phyloP scores from a whole-genome alignment of 1,140 invertebrate species.

The Cryptotermes secundus region DNA sequence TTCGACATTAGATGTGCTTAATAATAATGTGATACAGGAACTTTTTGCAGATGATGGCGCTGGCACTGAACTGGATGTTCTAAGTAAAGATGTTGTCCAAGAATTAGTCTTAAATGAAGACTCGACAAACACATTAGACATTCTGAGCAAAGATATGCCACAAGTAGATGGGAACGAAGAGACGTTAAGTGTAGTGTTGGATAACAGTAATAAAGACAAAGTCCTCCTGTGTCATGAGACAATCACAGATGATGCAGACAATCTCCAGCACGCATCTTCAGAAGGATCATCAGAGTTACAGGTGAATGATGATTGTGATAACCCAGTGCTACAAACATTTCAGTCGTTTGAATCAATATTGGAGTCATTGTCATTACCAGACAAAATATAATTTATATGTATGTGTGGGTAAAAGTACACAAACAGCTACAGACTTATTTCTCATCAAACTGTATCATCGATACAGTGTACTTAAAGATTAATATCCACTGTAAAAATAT shows the following conservation, averaged over 20 bases:
- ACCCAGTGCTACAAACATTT: background rate
- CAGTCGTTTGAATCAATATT: background rate
- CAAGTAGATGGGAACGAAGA: background rate
- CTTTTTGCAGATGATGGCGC: background rate
- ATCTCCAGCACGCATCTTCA: background rate
- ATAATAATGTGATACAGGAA: constrained; percentile 18
- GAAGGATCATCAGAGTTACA: background rate
- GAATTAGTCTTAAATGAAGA: background rate
- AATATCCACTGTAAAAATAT: too few relatives aligned
- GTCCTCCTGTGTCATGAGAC: background rate
- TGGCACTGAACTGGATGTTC: background rate
- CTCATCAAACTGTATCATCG: too few relatives aligned
- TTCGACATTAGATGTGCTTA: background rate
- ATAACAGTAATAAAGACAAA: background rate
- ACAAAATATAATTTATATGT: background rate
- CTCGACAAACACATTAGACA: background rate
- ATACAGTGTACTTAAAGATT: too few relatives aligned
- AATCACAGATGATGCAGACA: background rate
- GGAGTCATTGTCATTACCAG: constrained; percentile 4
- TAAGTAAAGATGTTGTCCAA: background rate
- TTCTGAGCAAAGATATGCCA: background rate
- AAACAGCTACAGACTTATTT: too few relatives aligned
- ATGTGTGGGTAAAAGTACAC: too few relatives aligned
- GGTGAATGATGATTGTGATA: background rate
- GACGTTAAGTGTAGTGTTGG: background rate